Conservation (phyloP, 1,140 invertebrate species). For the Melipona quadrifasciata region DNA sequence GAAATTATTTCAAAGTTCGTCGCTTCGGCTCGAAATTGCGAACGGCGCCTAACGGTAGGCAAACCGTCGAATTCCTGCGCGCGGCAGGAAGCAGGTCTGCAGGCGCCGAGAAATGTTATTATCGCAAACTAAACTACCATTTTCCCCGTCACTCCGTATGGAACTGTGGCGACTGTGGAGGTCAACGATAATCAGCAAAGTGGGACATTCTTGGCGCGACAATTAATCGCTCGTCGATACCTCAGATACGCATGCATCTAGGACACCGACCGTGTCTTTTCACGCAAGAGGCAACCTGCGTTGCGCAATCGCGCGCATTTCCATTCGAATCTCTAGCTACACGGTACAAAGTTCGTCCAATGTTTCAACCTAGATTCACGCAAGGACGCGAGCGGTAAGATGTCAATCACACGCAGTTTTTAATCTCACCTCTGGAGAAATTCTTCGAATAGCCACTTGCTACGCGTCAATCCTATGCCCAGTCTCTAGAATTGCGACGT, state of each 20-base stretch:
- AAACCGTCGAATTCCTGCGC: background rate
- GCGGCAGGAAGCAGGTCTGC: background rate
- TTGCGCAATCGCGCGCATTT: conserved; percentile 4
- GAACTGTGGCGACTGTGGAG: too few species aligned
- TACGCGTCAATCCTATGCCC: background rate
- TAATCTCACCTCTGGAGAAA: too few species aligned
- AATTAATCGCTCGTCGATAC: conserved; percentile 3
- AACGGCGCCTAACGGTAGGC: background rate
- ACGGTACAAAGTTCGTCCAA: conserved; percentile 13
- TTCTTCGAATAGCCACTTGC: background rate
- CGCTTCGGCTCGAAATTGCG: too few species aligned
- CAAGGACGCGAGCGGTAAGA: background rate
- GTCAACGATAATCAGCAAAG: background rate
- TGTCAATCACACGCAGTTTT: too few species aligned
- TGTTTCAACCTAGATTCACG: conserved; percentile 23
- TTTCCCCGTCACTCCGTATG: background rate
- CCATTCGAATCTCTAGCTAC: background rate
- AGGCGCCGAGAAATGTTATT: background rate
- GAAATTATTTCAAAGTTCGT: too few species aligned
- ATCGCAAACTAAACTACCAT: background rate
- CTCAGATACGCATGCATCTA: background rate
- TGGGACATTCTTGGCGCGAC: background rate
- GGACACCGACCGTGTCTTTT: background rate
- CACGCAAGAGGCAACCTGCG: background rate
- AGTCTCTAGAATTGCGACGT: background rate